These are phyloP conservation scores for Cynodonichthys magdalenae DNA, from an alignment of 2,797 vertebrate genomes.

Conservation along the genomic window DNA sequence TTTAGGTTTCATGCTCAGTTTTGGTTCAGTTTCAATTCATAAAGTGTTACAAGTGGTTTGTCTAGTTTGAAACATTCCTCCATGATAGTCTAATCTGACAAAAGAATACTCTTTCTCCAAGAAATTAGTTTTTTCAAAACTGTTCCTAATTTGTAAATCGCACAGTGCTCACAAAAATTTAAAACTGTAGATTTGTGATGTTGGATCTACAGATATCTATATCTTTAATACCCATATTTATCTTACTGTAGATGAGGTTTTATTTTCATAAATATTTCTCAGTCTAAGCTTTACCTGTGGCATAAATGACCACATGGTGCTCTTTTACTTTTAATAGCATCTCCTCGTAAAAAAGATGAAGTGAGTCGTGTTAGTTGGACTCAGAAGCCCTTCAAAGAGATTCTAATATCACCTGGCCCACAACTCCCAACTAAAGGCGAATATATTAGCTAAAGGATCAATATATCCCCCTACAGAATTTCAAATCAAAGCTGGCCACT, in stretches of 20 bases:
- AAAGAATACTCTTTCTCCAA: no score
- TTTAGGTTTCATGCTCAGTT: no score
- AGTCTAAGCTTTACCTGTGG: slow-evolving; percentile 23
- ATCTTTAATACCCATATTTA: slow-evolving; percentile 1
- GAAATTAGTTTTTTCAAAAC: no score
- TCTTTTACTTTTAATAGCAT: slow-evolving; percentile 31
- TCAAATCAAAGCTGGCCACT: slow-evolving; percentile 27
- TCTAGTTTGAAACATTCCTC: no score
- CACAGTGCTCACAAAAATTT: not conserved
- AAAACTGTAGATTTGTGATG: not conserved
- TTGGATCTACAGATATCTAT: not conserved
- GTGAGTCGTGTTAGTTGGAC: slow-evolving; percentile 56
- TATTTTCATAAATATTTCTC: slow-evolving; percentile 33
- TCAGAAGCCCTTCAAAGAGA: slow-evolving; percentile 67
- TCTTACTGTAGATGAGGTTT: slow-evolving; percentile 16
- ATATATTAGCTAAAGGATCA: slow-evolving; percentile 59
- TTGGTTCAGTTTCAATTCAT: no score
- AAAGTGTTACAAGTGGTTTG: no score
- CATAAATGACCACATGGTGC: slow-evolving; percentile 30
- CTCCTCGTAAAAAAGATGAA: slow-evolving; percentile 38
- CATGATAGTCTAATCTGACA: no score
- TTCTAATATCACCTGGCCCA: slow-evolving; percentile 49
- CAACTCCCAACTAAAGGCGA: slow-evolving; percentile 34
- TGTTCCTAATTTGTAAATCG: no score
- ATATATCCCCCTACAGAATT: slow-evolving; percentile 38